Percentiles rank a stretch among this genome's conserved stretches.
phyloP scores from a whole-genome alignment of 2,888 invertebrate species.

The Heliconius cydno region DNA sequence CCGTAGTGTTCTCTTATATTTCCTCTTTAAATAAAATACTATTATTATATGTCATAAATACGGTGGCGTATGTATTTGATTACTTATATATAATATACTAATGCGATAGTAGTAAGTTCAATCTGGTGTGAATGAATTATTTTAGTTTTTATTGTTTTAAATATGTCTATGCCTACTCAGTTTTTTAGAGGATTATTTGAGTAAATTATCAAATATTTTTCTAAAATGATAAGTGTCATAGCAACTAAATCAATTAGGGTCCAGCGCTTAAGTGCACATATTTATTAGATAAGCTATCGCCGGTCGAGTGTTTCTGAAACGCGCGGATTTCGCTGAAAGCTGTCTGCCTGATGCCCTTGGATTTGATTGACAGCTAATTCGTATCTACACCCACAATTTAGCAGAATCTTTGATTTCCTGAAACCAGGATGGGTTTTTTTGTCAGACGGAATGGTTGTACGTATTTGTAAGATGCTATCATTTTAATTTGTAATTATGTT shows the following conservation, averaged over 20 bases:
- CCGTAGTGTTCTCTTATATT: background rate
- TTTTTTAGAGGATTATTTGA: too few species aligned
- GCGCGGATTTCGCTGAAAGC: conserved; percentile 23
- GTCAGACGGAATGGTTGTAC: background rate
- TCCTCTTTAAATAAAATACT: too few species aligned
- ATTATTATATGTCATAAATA: too few species aligned
- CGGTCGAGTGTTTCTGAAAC: conserved; percentile 12
- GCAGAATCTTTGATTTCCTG: background rate
- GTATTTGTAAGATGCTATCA: too few species aligned
- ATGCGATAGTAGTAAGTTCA: background rate
- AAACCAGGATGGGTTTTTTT: background rate
- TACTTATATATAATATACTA: too few species aligned
- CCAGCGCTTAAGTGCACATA: conserved; percentile 5
- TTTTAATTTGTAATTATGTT: too few species aligned
- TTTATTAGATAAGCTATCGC: conserved; percentile 25
- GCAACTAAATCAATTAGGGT: conserved; percentile 22
- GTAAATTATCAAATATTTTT: too few species aligned
- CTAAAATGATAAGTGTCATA: background rate
- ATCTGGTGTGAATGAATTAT: background rate
- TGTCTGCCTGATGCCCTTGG: conserved; percentile 2
- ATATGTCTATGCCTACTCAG: too few species aligned
- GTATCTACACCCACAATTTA: background rate
- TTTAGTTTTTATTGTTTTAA: background rate
- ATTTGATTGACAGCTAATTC: conserved; percentile 11
- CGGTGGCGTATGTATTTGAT: too few species aligned